A percentile compares a stretch with the other conserved stretches of the same genome.
phyloP scores from a whole-genome alignment of 2,888 invertebrate genomes.

The Acrobasis repandana region DNA sequence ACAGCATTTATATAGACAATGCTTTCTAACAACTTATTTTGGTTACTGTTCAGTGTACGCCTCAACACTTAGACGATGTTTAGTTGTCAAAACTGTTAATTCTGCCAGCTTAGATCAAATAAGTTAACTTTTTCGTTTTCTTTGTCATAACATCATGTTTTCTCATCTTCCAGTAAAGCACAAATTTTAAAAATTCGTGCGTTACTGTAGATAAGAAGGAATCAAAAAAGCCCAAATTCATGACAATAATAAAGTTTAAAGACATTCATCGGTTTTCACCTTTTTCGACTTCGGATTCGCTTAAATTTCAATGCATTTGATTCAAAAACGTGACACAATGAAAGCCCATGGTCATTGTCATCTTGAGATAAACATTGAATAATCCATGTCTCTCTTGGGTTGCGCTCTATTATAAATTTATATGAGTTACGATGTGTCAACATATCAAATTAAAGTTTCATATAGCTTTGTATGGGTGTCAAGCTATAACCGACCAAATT shows the following conservation, averaged over 20 bases:
- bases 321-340: constrained; percentile 35
- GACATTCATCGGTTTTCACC: background rate
- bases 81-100: too few species aligned
- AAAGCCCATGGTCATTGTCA: constrained; percentile 50
- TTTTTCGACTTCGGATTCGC: background rate
- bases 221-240: background rate
- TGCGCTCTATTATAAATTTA: constrained; percentile 63
- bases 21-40: background rate
- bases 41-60: background rate
- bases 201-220: too few species aligned
- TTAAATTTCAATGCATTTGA: constrained; percentile 22
- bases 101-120: too few species aligned
- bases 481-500: background rate
- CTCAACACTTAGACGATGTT: background rate
- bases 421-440: constrained; percentile 56
- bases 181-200: too few species aligned
- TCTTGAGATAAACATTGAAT: constrained; percentile 62
- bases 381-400: constrained; percentile 51
- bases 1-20: background rate
- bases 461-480: background rate
- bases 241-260: background rate
- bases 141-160: too few species aligned
- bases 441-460: constrained; percentile 29
- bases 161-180: too few species aligned
- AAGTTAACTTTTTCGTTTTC: too few species aligned